phyloP scores from a whole-genome alignment of 2,113 vertebrate genomes.

The Oreochromis tanganicae region DNA sequence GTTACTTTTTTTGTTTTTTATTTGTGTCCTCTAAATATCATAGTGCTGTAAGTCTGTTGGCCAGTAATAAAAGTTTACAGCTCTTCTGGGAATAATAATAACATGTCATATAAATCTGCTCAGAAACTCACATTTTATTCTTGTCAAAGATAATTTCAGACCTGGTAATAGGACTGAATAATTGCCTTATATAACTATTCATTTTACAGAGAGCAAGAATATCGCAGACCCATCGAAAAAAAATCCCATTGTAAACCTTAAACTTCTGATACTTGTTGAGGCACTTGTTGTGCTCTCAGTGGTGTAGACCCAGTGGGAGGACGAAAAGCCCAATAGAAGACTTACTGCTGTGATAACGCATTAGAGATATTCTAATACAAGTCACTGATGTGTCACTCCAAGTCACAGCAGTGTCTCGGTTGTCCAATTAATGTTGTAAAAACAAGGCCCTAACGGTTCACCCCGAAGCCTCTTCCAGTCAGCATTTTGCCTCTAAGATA shows the following conservation, averaged over 20 bases:
- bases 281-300: background rate
- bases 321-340: background rate
- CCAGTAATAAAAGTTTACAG: background rate
- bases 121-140: background rate
- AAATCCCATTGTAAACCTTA: background rate
- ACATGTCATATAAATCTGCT: background rate
- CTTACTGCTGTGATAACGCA: slow-evolving; percentile 12
- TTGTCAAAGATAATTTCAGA: background rate
- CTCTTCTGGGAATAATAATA: background rate
- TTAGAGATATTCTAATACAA: background rate
- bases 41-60: background rate
- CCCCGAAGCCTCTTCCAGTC: slow-evolving; percentile 5
- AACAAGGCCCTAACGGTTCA: slow-evolving; percentile 27
- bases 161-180: background rate
- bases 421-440: slow-evolving; percentile 36
- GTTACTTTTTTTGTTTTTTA: background rate
- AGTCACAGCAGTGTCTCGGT: slow-evolving; percentile 19
- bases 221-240: background rate
- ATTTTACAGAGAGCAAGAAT: background rate
- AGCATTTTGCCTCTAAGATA: slow-evolving; percentile 23
- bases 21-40: background rate
- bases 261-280: background rate
- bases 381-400: background rate
- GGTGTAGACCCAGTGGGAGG: background rate
- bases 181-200: background rate